Conservation (phyloP, 2,113 vertebrate genomes). For the Phrynocephalus versicolor region DNA sequence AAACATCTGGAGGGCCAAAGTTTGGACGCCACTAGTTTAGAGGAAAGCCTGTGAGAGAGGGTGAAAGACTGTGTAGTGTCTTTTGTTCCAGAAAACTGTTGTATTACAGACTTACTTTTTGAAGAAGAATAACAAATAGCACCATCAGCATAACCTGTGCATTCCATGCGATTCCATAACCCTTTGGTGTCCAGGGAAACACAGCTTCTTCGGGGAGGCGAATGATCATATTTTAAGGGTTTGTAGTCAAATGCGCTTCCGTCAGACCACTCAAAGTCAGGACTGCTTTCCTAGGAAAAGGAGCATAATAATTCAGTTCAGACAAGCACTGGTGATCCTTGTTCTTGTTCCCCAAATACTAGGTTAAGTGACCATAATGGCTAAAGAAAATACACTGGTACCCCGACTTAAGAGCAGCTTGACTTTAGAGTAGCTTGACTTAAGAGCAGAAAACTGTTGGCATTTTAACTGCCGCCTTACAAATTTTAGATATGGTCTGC, state of each 20-base stretch:
- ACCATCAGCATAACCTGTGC: conserved; percentile 77
- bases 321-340: neutral
- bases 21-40: too few species aligned
- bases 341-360: neutral
- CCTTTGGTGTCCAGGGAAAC: conserved; percentile 81
- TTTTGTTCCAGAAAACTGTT: too few species aligned
- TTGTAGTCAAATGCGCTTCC: conserved; percentile 81
- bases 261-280: conserved; percentile 91
- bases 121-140: conserved; percentile 87
- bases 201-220: conserved; percentile 75
- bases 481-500: too few species aligned
- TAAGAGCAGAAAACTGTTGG: too few species aligned
- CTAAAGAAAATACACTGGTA: too few species aligned
- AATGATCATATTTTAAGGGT: conserved; percentile 62
- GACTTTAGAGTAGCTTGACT: too few species aligned
- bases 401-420: too few species aligned
- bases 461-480: too few species aligned
- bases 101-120: conserved; percentile 69
- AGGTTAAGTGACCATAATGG: neutral
- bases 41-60: neutral
- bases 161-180: conserved; percentile 80
- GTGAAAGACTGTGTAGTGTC: neutral
- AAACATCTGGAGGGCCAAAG: too few species aligned
- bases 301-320: conserved; percentile 44
- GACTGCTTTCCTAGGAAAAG: conserved; percentile 73